Conservation (phyloP, 2,113 vertebrate genomes). For the Craseonycteris thonglongyai region DNA sequence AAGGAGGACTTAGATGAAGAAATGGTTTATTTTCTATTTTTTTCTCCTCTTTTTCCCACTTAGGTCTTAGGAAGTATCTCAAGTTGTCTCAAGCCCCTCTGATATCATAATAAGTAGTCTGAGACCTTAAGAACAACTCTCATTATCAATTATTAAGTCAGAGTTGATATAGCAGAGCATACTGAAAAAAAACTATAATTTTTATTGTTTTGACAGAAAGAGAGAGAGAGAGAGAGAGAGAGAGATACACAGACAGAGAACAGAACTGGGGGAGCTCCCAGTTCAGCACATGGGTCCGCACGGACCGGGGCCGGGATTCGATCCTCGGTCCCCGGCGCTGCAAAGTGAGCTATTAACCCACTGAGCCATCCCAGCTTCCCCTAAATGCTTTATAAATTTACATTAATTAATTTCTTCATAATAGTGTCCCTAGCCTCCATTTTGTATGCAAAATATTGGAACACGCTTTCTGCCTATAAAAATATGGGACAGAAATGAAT, state of each 20-base stretch:
- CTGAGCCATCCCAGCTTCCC: too few relatives aligned
- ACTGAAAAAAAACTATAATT: background rate
- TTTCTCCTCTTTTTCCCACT: background rate
- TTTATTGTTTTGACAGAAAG: too few relatives aligned
- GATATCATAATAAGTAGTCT: background rate
- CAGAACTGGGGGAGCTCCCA: too few relatives aligned
- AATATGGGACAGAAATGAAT: background rate
- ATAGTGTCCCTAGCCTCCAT: background rate
- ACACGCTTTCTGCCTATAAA: background rate
- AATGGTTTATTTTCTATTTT: background rate
- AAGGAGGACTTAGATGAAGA: background rate
- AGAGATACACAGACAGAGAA: too few relatives aligned
- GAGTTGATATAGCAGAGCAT: background rate
- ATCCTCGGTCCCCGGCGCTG: too few relatives aligned
- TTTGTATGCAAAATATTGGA: background rate
- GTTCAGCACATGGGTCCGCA: too few relatives aligned
- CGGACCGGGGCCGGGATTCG: too few relatives aligned
- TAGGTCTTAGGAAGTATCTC: background rate
- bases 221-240: too few relatives aligned
- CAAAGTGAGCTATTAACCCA: too few relatives aligned
- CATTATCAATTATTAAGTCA: conserved; percentile 11
- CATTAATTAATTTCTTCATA: conserved; percentile 3
- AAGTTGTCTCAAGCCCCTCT: background rate
- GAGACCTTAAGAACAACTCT: background rate
- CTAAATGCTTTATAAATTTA: too few relatives aligned